Evolutionary conservation across 2,113 vertebrate species (phyloP), one percentile per base, ranked within the genome.

Genomic region (Abramis brama): DNA sequence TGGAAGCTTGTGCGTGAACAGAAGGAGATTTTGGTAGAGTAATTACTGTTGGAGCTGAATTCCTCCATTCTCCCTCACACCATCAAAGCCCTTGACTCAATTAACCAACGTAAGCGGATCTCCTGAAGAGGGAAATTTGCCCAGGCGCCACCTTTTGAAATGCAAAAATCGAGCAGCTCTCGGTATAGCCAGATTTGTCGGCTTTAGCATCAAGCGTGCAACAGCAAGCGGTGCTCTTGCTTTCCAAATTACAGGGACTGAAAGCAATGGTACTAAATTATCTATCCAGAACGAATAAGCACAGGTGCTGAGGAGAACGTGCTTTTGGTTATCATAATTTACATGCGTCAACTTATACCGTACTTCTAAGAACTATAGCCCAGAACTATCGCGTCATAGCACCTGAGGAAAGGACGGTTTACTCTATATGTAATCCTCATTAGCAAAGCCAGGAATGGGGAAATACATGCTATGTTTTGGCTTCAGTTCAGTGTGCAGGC

Each of bases 71-170:
- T 91, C 90, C 92, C 91, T 88, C 92, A 92, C 91, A 90, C 90
- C 89, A 92, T 93, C 91, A 94, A 93, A 94, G 91, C 92, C 87
- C 80, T 88, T 83, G 89, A 92, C 89, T 93, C 92, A 94, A 94
- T 94, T 93, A 92, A 86, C 85, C 27, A 71, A 88, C 81, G 57
- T 89, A 94, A 92, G 89, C 80, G 71, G 86, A 77, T 89, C 83
- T 84, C 76, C 81, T 79, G 59, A 78, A 79, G 62, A 85, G 74
- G 75, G 85, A 90, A 91, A 86, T 43, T 89, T 86, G 85, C 81
- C 79, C 74, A 85, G 43, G 33, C 62, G 80, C 84, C 88, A 89
- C 90, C 93, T 94, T 82, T 94, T 95, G 93, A 95, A 92, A 91
- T 93, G 92, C 88, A 93, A 92, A 82, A 94, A 87, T 77, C 66